Evolutionary conservation across 2,797 vertebrate genomes (phyloP).

Genomic region (Rhinella marina): DNA sequence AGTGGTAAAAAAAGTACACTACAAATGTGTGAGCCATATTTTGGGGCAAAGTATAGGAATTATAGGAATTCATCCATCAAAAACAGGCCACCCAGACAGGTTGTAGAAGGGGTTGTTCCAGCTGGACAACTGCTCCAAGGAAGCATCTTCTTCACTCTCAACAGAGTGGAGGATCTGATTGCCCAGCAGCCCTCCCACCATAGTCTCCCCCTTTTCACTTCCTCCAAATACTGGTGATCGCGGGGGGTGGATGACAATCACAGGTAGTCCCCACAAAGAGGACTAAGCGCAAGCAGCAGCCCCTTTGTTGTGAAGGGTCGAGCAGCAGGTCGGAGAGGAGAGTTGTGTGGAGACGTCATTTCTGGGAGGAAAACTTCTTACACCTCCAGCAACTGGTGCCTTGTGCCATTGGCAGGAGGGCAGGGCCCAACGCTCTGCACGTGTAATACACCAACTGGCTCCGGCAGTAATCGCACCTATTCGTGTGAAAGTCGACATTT

Average conservation of each 20-base stretch:
- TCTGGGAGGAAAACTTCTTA: conserved; percentile 53
- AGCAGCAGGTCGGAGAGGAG: conserved; percentile 31
- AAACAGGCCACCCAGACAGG: no score
- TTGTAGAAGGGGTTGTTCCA: no score
- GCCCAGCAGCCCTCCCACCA: no score
- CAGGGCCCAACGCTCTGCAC: conserved; percentile 19
- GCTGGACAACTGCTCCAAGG: no score
- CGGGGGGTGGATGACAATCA: no score
- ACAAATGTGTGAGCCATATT: no score
- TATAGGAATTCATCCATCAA: no score
- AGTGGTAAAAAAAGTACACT: no score
- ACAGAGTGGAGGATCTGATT: background rate
- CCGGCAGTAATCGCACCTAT: no score
- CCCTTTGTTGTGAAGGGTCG: conserved; percentile 48
- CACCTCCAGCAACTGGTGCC: conserved; percentile 44
- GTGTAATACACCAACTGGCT: background rate
- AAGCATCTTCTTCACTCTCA: background rate
- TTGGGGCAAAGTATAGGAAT: no score
- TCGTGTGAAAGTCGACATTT: no score
- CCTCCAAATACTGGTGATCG: background rate
- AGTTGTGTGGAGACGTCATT: conserved; percentile 41
- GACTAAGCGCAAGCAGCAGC: background rate
- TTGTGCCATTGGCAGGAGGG: conserved; percentile 42
- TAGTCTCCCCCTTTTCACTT: background rate
- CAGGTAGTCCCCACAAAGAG: no score